A percentile compares a stretch with the other conserved stretches of the same genome.
Conservation (phyloP, 2,113 vertebrate genomes). For the Paradoxurus hermaphroditus region DNA sequence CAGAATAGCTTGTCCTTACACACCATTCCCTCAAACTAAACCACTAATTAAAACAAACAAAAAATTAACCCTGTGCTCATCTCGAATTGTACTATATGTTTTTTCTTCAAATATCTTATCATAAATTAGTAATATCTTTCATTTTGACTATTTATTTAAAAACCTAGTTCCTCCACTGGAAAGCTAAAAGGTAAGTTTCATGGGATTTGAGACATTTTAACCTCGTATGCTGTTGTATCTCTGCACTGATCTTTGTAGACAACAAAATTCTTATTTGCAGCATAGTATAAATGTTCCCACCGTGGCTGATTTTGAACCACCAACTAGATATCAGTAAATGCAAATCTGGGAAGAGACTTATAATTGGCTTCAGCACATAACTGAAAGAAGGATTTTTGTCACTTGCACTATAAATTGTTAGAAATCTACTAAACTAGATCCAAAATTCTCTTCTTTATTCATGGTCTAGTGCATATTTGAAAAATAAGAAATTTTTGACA, state of each 20-base stretch:
- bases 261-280: neutral
- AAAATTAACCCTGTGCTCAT: neutral
- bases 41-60: neutral
- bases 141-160: neutral
- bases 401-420: neutral
- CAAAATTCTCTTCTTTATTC: neutral
- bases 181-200: neutral
- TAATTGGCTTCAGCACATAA: neutral
- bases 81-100: neutral
- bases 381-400: neutral
- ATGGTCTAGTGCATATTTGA: neutral
- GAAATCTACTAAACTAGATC: neutral
- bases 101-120: neutral
- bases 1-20: neutral
- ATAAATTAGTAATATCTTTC: neutral
- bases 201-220: neutral
- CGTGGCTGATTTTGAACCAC: neutral
- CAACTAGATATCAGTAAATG: neutral
- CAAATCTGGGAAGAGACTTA: neutral
- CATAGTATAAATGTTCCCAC: neutral
- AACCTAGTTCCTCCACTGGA: neutral
- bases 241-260: neutral
- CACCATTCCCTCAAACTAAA: neutral
- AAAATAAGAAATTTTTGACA: neutral
- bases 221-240: neutral